phyloP scores from a whole-genome alignment of 1,140 invertebrate species.

The Pseudomyrmex dendroicus region DNA sequence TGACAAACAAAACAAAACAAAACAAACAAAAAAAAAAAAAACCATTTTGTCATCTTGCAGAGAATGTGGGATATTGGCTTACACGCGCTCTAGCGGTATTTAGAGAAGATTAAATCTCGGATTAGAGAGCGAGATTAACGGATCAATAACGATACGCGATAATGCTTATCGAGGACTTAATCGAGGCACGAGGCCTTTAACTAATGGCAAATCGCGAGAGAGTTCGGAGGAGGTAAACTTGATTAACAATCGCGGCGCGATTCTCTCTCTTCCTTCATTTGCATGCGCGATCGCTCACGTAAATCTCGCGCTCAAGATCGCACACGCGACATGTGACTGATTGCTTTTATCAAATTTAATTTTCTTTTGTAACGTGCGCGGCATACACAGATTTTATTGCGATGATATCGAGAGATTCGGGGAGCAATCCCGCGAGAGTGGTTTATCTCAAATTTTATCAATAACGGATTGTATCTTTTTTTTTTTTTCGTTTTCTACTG shows the following conservation, averaged over 20 bases:
- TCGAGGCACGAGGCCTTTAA: neutral
- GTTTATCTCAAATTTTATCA: conserved; percentile 20
- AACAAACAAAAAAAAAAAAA: too few species aligned
- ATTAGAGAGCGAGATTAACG: conserved; percentile 33
- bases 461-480: too few species aligned
- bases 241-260: conserved; percentile 39
- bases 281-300: conserved; percentile 11
- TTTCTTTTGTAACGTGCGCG: conserved; percentile 16
- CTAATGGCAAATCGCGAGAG: conserved; percentile 1
- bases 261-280: too few species aligned
- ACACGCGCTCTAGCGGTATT: neutral
- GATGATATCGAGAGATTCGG: neutral
- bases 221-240: conserved; percentile 20
- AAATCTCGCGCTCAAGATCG: conserved; percentile 24
- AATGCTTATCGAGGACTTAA: conserved; percentile 22
- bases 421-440: neutral
- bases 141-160: conserved; percentile 24
- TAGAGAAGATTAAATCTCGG: conserved; percentile 20
- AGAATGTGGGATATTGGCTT: neutral
- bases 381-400: conserved; percentile 9
- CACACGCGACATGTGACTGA: conserved; percentile 8
- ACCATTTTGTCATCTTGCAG: neutral
- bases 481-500: too few species aligned
- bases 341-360: conserved; percentile 50
- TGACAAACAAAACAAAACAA: neutral